phyloP scores from a whole-genome alignment of 2,797 vertebrate genomes.

The Pyrocephalus nanus region DNA sequence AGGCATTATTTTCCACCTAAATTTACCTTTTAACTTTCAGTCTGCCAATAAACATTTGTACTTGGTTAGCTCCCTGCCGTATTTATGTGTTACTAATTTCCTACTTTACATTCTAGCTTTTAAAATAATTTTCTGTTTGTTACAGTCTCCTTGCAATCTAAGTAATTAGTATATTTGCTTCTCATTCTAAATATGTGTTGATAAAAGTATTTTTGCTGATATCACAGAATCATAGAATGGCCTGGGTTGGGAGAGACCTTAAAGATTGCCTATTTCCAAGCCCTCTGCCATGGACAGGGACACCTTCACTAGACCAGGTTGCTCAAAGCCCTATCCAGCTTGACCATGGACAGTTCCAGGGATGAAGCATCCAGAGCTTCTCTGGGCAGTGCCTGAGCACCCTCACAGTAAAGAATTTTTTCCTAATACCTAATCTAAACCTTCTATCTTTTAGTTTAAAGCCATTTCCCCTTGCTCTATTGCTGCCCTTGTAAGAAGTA shows the following conservation, averaged over 20 bases:
- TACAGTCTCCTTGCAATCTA: not conserved
- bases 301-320: not conserved
- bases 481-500: not conserved
- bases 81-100: not conserved
- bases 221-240: not conserved
- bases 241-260: not conserved
- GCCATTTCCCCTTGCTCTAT: not conserved
- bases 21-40: not conserved
- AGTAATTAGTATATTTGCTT: not conserved
- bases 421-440: not conserved
- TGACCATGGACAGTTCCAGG: not conserved
- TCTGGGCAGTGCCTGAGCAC: not conserved
- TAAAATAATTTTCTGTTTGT: not conserved
- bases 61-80: not conserved
- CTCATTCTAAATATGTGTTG: not conserved
- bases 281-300: not conserved
- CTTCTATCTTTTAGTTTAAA: not conserved
- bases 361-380: not conserved
- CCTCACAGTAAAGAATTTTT: not conserved
- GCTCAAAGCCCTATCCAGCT: not conserved
- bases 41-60: not conserved
- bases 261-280: not conserved
- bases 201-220: not conserved
- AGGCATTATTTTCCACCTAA: not conserved
- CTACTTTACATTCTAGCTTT: not conserved